Conservation (phyloP, 2,888 invertebrate species). For the Chromoteleia sp. region DNA sequence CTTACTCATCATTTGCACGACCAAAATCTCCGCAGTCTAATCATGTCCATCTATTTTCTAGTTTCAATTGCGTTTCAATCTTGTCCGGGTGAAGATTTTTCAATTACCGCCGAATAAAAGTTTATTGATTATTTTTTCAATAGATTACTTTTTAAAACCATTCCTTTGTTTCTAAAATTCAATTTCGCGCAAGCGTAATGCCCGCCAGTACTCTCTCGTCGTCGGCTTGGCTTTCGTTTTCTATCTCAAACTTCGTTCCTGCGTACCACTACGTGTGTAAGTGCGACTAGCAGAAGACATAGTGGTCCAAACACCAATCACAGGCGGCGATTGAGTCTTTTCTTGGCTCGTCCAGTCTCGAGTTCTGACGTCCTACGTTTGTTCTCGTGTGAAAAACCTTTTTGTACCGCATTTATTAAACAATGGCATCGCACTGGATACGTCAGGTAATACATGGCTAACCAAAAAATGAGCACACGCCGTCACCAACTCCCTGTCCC, state of each 20-base stretch:
- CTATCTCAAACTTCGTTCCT: no score
- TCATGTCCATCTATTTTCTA: conserved; percentile 29
- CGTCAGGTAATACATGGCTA: conserved; percentile 75
- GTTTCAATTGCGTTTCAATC: conserved; percentile 42
- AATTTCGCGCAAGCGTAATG: no score
- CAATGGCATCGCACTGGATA: conserved; percentile 83
- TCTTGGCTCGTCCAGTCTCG: conserved; percentile 38
- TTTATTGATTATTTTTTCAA: no score
- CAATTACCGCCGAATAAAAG: no score
- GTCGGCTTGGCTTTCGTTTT: no score
- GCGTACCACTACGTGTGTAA: no score
- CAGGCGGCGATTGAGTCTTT: conserved; percentile 69
- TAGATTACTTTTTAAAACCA: no score
- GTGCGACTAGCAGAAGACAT: conserved; percentile 78
- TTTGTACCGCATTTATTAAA: conserved; percentile 74
- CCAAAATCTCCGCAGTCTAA: conserved; percentile 50
- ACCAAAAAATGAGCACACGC: conserved; percentile 36
- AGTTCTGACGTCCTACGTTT: conserved; percentile 77
- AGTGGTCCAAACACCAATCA: conserved; percentile 74
- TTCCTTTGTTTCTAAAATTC: no score
- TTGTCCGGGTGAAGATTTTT: conserved; percentile 1
- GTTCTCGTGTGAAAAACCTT: conserved; percentile 65
- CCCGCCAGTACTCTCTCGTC: no score
- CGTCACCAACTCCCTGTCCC: conserved; percentile 46
- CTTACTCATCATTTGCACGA: conserved; percentile 48